Conservation (phyloP, 2,113 vertebrate genomes). For the Kryptolebias marmoratus region DNA sequence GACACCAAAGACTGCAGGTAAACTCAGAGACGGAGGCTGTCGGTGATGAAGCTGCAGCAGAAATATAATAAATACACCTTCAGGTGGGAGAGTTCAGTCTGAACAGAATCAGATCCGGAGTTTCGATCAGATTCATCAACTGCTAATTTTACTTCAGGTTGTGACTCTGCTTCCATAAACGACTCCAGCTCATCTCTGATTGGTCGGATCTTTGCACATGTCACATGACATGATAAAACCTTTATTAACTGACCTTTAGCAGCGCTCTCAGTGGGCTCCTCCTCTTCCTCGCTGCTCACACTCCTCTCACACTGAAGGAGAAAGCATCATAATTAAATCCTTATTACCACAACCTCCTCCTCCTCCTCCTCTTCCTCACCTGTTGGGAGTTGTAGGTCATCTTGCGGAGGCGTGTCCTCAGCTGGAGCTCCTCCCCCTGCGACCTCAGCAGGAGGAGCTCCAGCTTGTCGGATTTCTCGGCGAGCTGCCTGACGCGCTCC, state of each 20-base stretch:
- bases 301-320: constrained; percentile 45
- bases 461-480: constrained; percentile 84
- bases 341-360: background rate
- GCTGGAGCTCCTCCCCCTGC: constrained; percentile 83
- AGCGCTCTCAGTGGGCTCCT: constrained; percentile 5
- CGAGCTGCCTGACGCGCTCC: constrained; percentile 85
- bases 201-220: background rate
- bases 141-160: too few relatives aligned
- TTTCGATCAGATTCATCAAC: too few relatives aligned
- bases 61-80: too few relatives aligned
- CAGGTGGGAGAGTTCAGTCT: too few relatives aligned
- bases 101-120: too few relatives aligned
- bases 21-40: too few relatives aligned
- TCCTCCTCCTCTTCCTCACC: constrained; percentile 23
- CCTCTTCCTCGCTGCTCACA: constrained; percentile 61
- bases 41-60: too few relatives aligned
- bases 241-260: constrained; percentile 44
- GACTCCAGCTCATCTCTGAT: background rate
- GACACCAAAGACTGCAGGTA: background rate
- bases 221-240: background rate
- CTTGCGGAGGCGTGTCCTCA: constrained; percentile 81
- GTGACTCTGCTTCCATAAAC: too few relatives aligned
- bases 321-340: constrained; percentile 21
- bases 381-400: constrained; percentile 74
- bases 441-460: constrained; percentile 88